These are phyloP conservation scores for Columba livia DNA, from an alignment of 2,113 vertebrate species.

Conservation along the genomic window DNA sequence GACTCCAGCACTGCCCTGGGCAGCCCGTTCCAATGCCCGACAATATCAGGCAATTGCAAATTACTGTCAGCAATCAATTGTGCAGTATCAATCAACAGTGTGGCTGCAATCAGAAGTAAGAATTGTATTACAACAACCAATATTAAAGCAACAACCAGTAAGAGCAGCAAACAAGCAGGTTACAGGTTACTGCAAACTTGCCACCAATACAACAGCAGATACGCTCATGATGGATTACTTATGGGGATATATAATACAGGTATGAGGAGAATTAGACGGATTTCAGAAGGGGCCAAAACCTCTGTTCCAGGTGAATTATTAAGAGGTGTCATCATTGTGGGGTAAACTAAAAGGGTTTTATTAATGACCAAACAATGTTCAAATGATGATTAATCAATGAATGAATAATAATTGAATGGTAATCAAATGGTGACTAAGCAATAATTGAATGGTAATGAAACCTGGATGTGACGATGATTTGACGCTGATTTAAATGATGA, in stretches of 20 bases:
- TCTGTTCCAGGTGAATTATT: not conserved
- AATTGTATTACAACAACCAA: not conserved
- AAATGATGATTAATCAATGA: not conserved
- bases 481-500: not conserved
- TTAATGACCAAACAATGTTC: not conserved
- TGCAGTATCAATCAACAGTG: not conserved
- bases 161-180: no score
- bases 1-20: no score
- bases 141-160: not conserved
- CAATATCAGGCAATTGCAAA: not conserved
- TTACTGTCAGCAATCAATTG: not conserved
- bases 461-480: not conserved
- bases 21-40: no score
- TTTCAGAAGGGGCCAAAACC: not conserved
- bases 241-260: not conserved
- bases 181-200: no score
- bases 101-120: not conserved
- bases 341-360: not conserved
- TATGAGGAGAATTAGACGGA: not conserved
- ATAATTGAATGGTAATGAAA: not conserved
- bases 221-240: not conserved
- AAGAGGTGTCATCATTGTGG: not conserved
- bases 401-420: not conserved
- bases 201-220: not conserved
- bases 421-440: not conserved